Evolutionary conservation across 1,140 invertebrate genomes (phyloP).

Genomic region (Pseudomyrmex sp.): DNA sequence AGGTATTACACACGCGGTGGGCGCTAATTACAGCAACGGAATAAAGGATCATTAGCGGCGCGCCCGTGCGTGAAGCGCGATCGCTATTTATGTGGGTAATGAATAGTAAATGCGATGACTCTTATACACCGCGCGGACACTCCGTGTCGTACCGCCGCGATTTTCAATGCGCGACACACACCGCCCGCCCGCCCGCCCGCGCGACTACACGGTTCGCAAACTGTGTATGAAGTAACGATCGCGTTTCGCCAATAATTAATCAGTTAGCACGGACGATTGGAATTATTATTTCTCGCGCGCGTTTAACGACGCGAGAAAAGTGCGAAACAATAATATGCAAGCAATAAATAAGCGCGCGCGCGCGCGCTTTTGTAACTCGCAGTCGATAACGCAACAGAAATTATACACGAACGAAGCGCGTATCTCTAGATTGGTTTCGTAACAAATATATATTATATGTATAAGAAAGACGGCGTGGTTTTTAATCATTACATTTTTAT

Average conservation of each 20-base stretch:
- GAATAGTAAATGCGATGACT: slow-evolving; percentile 58
- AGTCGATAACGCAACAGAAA: background rate
- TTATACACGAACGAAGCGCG: background rate
- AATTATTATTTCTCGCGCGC: background rate
- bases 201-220: slow-evolving; percentile 9
- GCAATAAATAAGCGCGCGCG: slow-evolving; percentile 12
- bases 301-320: slow-evolving; percentile 25
- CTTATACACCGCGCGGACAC: slow-evolving; percentile 19
- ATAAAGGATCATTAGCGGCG: slow-evolving; percentile 62
- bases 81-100: slow-evolving; percentile 55
- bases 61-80: slow-evolving; percentile 42
- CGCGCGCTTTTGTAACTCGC: background rate
- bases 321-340: slow-evolving; percentile 1
- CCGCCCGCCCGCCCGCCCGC: background rate
- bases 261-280: slow-evolving; percentile 3
- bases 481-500: background rate
- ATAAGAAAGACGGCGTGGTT: background rate
- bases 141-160: background rate
- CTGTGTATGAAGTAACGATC: slow-evolving; percentile 38
- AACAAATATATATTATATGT: background rate
- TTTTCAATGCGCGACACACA: slow-evolving; percentile 49
- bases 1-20: background rate
- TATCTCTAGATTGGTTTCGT: too few species aligned
- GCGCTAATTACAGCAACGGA: slow-evolving; percentile 53
- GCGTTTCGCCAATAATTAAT: slow-evolving; percentile 57